Evolutionary conservation across 2,888 invertebrate genomes (phyloP), one percentile per base, ranked within the genome.

Genomic region (Orthosia gothica): DNA sequence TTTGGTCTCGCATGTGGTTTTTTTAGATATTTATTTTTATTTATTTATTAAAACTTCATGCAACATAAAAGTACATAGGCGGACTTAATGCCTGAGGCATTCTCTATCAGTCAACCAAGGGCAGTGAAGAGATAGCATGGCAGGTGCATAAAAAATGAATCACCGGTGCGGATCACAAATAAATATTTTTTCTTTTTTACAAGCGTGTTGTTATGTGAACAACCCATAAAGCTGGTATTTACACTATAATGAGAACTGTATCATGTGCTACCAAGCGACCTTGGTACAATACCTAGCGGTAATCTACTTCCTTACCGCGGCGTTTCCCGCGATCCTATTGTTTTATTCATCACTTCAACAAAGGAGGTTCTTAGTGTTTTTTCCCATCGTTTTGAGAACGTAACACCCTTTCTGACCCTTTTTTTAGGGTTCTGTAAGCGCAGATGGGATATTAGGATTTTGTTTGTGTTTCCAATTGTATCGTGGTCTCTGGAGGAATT

Each of bases 281-380:
- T 85, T 85, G 85, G 65, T 63, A 78, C 70, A 74, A 73, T 84
- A 79, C 70, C 45, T 71, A 85, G 76, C 79, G 72, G 74, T 81
- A 77, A 55, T 70, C 77, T 55, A 81, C 66, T 65, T 76, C 76
- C 77, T 66, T 74, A 73, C 65, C 71, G 73, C 49, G 61, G 54
- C n/a, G 23, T 58, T 68, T 84, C 85, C 62, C 83, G 81, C 65
- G 81, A 57, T 74, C 63, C 77, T 69, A 84, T 84, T 84, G 84
- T 84, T 70, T 85, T 73, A 79, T 81, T 81, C 81, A 81, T 57
- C 47, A 16, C 47, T 32, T 71, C 59, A 77, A 85, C 81, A 81
- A 82, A 71, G 52, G 40, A 32, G 61, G 32, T 71, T 82, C 81
- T 32, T 70, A 68, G 68, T 71, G 68, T 81, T 76, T 75, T 70